These are phyloP conservation scores for Poecile atricapillus DNA, from an alignment of 2,113 vertebrate species.

Conservation along the genomic window DNA sequence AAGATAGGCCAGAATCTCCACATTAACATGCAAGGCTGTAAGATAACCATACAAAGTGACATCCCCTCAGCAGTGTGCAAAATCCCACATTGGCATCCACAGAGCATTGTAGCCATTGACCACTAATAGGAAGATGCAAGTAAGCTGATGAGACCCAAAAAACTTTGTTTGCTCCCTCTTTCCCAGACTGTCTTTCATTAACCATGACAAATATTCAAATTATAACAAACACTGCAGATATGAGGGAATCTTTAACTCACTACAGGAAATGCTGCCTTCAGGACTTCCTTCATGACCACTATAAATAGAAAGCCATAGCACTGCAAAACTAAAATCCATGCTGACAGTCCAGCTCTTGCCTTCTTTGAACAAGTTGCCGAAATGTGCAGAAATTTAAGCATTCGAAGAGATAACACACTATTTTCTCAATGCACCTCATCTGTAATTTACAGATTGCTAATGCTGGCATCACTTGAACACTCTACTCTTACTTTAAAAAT, in stretches of 20 bases:
- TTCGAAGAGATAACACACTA: conserved; percentile 20
- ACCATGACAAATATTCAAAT: background rate
- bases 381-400: conserved; percentile 16
- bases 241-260: background rate
- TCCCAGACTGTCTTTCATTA: background rate
- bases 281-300: background rate
- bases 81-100: background rate
- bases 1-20: background rate
- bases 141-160: background rate
- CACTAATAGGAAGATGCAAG: background rate
- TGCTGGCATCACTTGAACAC: background rate
- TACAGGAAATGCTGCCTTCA: background rate
- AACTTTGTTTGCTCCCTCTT: background rate
- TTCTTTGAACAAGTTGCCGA: conserved; percentile 4
- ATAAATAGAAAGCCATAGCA: conserved; percentile 19
- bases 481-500: background rate
- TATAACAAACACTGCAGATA: background rate
- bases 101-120: background rate
- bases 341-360: background rate
- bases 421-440: conserved; percentile 13
- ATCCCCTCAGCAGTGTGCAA: background rate
- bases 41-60: background rate
- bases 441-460: conserved; percentile 18
- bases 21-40: background rate
- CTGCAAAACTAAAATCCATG: background rate